Conservation (phyloP, 1,140 invertebrate genomes). For the Coelopa frigida region DNA sequence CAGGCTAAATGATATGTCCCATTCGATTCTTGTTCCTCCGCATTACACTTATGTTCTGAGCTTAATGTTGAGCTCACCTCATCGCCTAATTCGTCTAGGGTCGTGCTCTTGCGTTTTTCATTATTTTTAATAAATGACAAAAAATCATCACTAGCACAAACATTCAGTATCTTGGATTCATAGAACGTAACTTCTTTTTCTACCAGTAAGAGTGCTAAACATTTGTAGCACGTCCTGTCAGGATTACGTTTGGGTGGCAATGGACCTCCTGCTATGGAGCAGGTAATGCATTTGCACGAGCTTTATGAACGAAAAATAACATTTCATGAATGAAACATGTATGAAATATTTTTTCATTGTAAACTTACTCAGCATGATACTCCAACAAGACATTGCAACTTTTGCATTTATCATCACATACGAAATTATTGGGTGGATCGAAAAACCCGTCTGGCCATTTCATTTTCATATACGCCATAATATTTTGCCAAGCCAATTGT, state of each 20-base stretch:
- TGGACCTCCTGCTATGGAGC: constrained; percentile 40
- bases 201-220: constrained; percentile 36
- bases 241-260: constrained; percentile 24
- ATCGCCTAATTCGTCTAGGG: constrained; percentile 11
- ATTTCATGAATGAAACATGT: background rate
- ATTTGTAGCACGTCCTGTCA: constrained; percentile 33
- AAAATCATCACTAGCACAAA: constrained; percentile 30
- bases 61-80: constrained; percentile 2
- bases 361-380: constrained; percentile 36
- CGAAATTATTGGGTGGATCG: constrained; percentile 36
- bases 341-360: background rate
- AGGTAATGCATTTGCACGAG: constrained; percentile 42
- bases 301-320: constrained; percentile 14
- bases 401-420: constrained; percentile 36
- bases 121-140: constrained; percentile 7
- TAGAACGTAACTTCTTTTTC: constrained; percentile 39
- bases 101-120: constrained; percentile 1
- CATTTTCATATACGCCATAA: constrained; percentile 39
- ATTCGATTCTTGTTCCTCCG: too few relatives aligned
- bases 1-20: constrained; percentile 36
- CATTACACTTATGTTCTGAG: background rate
- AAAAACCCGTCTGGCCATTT: constrained; percentile 41
- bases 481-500: constrained; percentile 41
- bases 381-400: constrained; percentile 39
- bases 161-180: constrained; percentile 41